Evolutionary conservation across 2,888 invertebrate genomes (phyloP), one percentile per base, ranked within the genome.

Genomic region (Agrochola lychnidis): DNA sequence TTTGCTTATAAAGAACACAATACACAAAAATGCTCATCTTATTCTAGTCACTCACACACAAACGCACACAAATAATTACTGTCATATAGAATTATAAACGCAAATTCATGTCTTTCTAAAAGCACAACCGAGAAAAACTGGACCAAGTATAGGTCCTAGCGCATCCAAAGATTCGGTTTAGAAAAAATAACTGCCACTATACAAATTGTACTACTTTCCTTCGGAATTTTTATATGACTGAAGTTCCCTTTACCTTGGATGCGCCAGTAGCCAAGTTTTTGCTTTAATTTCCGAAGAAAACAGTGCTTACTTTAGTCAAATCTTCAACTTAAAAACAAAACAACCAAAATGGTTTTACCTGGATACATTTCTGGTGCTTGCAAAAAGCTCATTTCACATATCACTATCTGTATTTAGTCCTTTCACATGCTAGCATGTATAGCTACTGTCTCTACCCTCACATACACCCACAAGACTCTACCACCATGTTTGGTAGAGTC

Each of bases 381-480:
- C 22, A 62, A n/a, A 7, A 59, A 59, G 3, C 42, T 12, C 6
- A 9, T 22, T 51, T 36, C 36, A 14, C 22, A 22, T 0, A 67
- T 30, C 66, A 68, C 53, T 36, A 10, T 68, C 10, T 16, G n/a
- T 68, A 16, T 36, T 40, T 51, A 53, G 40, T 62, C 30, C 0
- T 19, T 66, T 56, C 51, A 62, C n/a, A 57, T 25, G n/a, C 45
- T 81, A 66, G 22, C 59, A 16, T 12, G 6, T 25, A 40, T 66
- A 59, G 36, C 53, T 45, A 57, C 0, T n/a, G 45, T 68, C 2
- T 71, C 19, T 9, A 12, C 2, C 59, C 59, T 93, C 93, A 98
- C 98, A 98, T 98, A 91, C 99, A 99, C 30, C 99, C 99, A 92
- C 99, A 99, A 10, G 98, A 97, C 88, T 99, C 98, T n/a, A 99